These are phyloP conservation scores for Perca flavescens DNA, from an alignment of 2,113 vertebrate genomes.

Conservation along the genomic window DNA sequence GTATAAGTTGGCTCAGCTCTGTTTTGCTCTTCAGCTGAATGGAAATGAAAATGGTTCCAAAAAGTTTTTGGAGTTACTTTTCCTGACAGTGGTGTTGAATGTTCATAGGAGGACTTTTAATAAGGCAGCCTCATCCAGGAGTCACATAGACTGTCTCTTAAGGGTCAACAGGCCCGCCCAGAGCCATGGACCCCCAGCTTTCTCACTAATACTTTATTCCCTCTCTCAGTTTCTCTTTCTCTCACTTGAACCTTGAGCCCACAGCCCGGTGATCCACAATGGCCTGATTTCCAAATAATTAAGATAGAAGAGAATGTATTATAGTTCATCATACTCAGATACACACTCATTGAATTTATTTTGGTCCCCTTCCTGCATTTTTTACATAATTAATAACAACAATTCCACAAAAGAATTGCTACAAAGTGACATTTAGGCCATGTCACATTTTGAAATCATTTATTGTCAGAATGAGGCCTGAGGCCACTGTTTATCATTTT, in stretches of 20 bases:
- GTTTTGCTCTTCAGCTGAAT: conserved; percentile 23
- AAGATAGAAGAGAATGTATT: conserved; percentile 55
- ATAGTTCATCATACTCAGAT: conserved; percentile 40
- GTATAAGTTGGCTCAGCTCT: conserved; percentile 12
- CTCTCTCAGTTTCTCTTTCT: neutral
- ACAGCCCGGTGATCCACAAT: conserved; percentile 18
- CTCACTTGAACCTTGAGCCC: conserved; percentile 22
- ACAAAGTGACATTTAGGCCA: conserved; percentile 52
- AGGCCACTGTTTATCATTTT: conserved; percentile 63
- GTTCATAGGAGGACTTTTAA: conserved; percentile 55
- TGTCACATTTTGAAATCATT: conserved; percentile 50
- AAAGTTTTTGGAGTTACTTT: conserved; percentile 47
- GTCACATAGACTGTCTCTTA: conserved; percentile 46
- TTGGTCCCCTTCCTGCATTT: conserved; percentile 2
- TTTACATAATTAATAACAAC: conserved; percentile 45
- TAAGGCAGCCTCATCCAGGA: conserved; percentile 50
- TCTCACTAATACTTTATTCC: conserved; percentile 26
- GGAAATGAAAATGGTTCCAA: conserved; percentile 36
- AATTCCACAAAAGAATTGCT: conserved; percentile 42
- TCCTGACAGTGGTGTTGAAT: conserved; percentile 42
- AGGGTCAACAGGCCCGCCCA: conserved; percentile 34
- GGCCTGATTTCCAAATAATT: conserved; percentile 56
- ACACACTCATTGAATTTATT: conserved; percentile 15
- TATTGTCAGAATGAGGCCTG: conserved; percentile 36
- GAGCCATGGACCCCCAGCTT: conserved; percentile 25